Evolutionary conservation across 1,140 invertebrate genomes (phyloP).

Genomic region (Mizuhopecten yessoensis): DNA sequence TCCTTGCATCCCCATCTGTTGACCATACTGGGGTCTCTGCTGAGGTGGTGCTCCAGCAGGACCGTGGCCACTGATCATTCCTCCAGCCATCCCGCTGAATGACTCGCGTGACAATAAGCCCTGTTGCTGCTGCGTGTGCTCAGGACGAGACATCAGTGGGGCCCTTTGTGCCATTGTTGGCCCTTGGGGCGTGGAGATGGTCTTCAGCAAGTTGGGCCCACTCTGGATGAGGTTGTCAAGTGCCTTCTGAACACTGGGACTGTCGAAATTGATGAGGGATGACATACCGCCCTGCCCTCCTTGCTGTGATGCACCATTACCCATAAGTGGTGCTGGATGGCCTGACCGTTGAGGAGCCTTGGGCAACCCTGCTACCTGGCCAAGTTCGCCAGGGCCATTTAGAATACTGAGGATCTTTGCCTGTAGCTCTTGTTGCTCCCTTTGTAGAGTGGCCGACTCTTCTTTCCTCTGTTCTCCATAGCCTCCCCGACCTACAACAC

Average conservation of each 20-base stretch:
- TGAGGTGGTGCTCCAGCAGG: neutral
- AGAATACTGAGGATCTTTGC: slow-evolving; percentile 92
- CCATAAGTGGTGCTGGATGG: slow-evolving; percentile 42
- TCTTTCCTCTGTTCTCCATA: slow-evolving; percentile 45
- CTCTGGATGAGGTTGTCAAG: slow-evolving; percentile 84
- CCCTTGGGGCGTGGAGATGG: slow-evolving; percentile 64
- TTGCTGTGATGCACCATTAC: slow-evolving; percentile 45
- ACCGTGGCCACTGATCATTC: neutral
- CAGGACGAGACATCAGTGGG: slow-evolving; percentile 48
- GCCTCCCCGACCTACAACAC: neutral
- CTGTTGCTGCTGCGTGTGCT: neutral
- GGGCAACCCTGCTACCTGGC: slow-evolving; percentile 57
- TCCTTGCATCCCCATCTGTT: neutral
- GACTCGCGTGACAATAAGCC: neutral
- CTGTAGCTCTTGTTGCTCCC: slow-evolving; percentile 89
- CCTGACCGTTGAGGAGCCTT: neutral
- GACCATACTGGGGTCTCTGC: neutral
- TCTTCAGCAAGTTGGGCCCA: slow-evolving; percentile 76
- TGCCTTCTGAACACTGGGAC: slow-evolving; percentile 84
- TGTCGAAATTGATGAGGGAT: slow-evolving; percentile 82
- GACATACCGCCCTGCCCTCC: slow-evolving; percentile 51
- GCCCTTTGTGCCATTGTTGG: slow-evolving; percentile 42
- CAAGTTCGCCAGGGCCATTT: slow-evolving; percentile 65
- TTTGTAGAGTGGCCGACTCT: slow-evolving; percentile 61
- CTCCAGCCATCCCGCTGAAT: neutral